Conservation (phyloP, 2,113 vertebrate genomes). For the Caranx ignobilis region DNA sequence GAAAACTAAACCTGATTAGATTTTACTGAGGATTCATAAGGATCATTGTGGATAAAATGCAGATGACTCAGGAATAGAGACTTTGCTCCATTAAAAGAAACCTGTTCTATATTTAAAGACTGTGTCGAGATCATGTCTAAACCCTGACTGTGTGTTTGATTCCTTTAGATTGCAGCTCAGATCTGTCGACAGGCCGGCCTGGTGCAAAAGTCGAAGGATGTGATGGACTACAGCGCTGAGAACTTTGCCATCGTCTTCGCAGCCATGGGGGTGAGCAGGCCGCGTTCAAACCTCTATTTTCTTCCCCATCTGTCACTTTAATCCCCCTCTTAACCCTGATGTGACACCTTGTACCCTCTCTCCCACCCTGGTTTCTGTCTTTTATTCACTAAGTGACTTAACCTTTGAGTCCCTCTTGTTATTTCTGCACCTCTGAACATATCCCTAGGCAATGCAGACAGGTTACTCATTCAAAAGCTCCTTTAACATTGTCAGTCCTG, state of each 20-base stretch:
- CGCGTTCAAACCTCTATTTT: neutral
- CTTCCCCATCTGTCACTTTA: constrained; percentile 51
- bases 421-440: constrained; percentile 76
- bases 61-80: too few species aligned
- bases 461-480: constrained; percentile 73
- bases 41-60: neutral
- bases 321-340: constrained; percentile 72
- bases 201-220: constrained; percentile 87
- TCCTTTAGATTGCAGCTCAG: constrained; percentile 86
- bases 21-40: neutral
- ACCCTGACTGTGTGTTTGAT: neutral
- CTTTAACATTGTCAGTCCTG: constrained; percentile 46
- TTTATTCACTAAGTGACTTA: constrained; percentile 79
- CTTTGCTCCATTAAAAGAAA: too few species aligned
- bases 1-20: neutral
- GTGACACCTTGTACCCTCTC: constrained; percentile 57
- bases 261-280: constrained; percentile 86
- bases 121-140: too few species aligned
- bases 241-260: constrained; percentile 90
- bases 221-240: constrained; percentile 86
- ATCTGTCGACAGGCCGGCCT: constrained; percentile 88
- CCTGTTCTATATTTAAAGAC: too few species aligned
- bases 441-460: constrained; percentile 55
- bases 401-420: constrained; percentile 76
- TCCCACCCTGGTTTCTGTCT: constrained; percentile 48